phyloP scores from a whole-genome alignment of 53 echinoderm and acorn worm species.

The Echinarachnius parma region DNA sequence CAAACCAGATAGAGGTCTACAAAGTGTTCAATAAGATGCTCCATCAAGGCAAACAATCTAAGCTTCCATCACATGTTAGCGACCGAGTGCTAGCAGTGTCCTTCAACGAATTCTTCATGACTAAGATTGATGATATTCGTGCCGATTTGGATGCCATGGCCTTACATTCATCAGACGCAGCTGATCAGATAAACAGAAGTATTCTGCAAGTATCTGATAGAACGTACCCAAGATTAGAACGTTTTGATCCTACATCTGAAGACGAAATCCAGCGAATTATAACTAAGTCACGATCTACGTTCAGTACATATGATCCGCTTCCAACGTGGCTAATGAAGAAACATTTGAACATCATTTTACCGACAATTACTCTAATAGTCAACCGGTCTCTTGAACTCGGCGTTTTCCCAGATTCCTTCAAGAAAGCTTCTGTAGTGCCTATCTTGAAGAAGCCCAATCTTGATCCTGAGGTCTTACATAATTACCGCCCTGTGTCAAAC shows the following conservation, averaged over 20 bases:
- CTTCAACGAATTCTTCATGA: background rate
- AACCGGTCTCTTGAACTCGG: background rate
- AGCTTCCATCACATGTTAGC: background rate
- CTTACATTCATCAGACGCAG: too few relatives aligned
- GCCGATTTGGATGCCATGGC: too few relatives aligned
- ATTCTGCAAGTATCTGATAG: too few relatives aligned
- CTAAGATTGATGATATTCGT: too few relatives aligned
- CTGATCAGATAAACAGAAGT: background rate
- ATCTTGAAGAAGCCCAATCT: slow-evolving; percentile 1
- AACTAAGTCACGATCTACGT: background rate
- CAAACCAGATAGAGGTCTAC: background rate
- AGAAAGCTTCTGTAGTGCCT: background rate
- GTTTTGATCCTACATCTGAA: too few relatives aligned
- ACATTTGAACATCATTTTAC: background rate
- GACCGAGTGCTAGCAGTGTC: background rate
- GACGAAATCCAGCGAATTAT: too few relatives aligned
- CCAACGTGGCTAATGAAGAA: slow-evolving; percentile 1
- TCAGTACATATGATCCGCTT: slow-evolving; percentile 4
- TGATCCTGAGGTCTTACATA: background rate
- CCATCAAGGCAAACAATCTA: background rate
- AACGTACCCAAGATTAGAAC: too few relatives aligned
- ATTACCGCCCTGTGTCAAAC: slow-evolving; percentile 6
- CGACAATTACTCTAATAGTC: background rate
- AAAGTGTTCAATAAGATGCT: background rate
- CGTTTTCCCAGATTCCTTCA: background rate